Base-by-base conservation (phyloP, 2,797 vertebrate genomes). In the Anisognathus igniventris region DNA sequence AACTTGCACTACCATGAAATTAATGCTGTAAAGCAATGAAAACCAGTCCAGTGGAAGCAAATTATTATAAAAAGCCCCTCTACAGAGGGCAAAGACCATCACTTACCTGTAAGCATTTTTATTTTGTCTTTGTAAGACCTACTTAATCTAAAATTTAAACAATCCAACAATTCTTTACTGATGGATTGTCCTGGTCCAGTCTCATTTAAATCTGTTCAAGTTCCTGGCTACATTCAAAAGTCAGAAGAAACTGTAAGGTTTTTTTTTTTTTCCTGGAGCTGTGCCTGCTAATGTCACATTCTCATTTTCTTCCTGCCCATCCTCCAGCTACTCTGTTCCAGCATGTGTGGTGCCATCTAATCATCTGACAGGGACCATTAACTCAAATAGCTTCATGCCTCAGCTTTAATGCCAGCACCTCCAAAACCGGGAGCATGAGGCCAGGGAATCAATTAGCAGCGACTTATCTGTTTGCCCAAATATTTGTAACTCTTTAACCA, bases 371-470 rank as follows among this genome's bases (percentile, higher is more conserved):
- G 64, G 76, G 20, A 60, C 35, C 20, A 87, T 56, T 85, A 86
- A 70, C 45, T 37, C 2, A 1, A 70, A 60, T 37, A 14, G 6
- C 53, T 85, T 87, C 66, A 54, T 47, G 37, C 17, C 71, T 79
- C 75, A 83, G 10, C 45, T 92, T 78, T 65, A 83, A 85, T n/a
- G 24, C 30, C 77, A 71, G 71, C n/a, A 76, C 50, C n/a, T 90
- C 82, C 61, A 39, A 71, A 86, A 67, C 45, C 10, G 30, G 37
- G 65, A 93, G 76, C 30, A n/a, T 50, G 65, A 2, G 1, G 53
- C 61, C 68, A 91, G 45, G 48, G 30, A 93, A 77, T 86, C 89
- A 91, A 96, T 94, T 96, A 96, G 87, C 75, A 96, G 87, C 0
- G 0, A 91, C 75, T 90, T 88, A 93, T 25, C 87, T 80, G 60